Evolutionary conservation across 2,888 invertebrate species (phyloP).

Genomic region (Drosophila cognata): DNA sequence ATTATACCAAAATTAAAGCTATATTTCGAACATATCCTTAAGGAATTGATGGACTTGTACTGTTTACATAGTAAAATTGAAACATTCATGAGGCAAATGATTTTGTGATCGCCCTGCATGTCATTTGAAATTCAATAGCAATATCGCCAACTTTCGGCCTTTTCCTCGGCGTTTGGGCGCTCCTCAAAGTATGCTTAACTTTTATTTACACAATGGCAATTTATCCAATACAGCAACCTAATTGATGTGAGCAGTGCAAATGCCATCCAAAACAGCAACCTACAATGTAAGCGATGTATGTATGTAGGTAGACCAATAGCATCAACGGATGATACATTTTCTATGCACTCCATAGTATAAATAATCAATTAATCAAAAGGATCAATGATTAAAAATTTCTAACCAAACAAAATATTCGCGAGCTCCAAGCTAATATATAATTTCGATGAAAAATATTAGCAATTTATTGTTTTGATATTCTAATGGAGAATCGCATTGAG

Average conservation of each 20-base stretch:
- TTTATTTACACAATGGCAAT: neutral
- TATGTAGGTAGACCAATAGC: too few species aligned
- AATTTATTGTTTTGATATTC: neutral
- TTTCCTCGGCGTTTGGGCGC: neutral
- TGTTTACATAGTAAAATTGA: neutral
- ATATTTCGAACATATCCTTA: neutral
- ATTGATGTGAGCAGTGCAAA: too few species aligned
- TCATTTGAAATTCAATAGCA: neutral
- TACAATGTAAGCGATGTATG: neutral
- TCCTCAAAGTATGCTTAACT: neutral
- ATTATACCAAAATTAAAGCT: neutral
- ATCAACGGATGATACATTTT: neutral
- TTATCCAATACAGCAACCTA: conserved; percentile 1
- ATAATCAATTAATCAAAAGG: neutral
- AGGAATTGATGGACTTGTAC: neutral
- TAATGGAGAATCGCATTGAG: neutral
- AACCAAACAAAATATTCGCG: neutral
- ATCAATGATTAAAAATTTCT: neutral
- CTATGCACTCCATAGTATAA: too few species aligned
- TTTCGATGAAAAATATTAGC: neutral
- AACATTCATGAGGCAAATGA: neutral
- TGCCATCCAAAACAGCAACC: neutral
- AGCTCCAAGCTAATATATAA: neutral
- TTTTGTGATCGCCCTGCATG: neutral
- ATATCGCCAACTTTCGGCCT: neutral